Percentiles rank a stretch among this genome's conserved stretches.
phyloP scores from a whole-genome alignment of 2,888 invertebrate genomes.

The Epirrhoe tristata region DNA sequence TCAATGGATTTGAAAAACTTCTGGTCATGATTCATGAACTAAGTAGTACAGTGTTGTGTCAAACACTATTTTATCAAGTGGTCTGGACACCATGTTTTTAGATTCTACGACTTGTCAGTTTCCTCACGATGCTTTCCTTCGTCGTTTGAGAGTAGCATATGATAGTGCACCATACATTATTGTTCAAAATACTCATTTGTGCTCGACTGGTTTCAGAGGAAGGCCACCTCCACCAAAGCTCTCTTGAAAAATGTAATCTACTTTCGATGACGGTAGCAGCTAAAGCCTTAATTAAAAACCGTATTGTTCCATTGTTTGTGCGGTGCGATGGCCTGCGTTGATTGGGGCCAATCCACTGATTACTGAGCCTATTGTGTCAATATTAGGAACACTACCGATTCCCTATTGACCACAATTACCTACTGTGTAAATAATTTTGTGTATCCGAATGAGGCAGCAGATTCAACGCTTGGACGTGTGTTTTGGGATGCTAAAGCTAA shows the following conservation, averaged over 20 bases:
- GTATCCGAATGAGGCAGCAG: neutral
- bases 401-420: neutral
- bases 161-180: too few species aligned
- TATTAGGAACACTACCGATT: constrained; percentile 19
- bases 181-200: too few species aligned
- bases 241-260: neutral
- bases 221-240: too few species aligned
- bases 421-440: neutral
- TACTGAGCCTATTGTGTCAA: constrained; percentile 32
- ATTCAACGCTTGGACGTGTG: neutral
- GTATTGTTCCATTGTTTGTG: constrained; percentile 30
- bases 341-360: constrained; percentile 35
- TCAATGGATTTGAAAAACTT: too few species aligned
- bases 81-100: too few species aligned
- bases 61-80: too few species aligned
- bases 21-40: too few species aligned
- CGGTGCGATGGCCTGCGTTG: constrained; percentile 26
- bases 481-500: neutral
- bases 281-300: constrained; percentile 31
- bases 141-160: too few species aligned
- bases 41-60: too few species aligned
- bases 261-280: neutral
- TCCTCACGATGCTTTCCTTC: too few species aligned
- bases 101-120: too few species aligned
- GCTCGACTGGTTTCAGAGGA: too few species aligned